A percentile compares a stretch with the other conserved stretches of the same genome.
phyloP scores from a whole-genome alignment of 2,113 vertebrate species.

The Panurus biarmicus region DNA sequence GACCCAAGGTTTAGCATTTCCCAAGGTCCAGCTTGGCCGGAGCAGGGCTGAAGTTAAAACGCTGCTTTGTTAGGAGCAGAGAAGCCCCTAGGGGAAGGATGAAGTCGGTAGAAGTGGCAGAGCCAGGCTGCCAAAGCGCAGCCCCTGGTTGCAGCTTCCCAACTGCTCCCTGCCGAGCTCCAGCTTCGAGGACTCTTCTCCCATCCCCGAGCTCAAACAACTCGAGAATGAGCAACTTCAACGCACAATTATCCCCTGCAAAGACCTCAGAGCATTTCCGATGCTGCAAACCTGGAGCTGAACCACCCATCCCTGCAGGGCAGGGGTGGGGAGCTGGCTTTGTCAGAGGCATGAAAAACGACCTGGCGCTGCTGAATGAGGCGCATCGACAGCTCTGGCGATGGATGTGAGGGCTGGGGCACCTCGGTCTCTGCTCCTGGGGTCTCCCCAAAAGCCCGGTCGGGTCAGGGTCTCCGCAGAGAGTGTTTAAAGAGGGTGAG shows the following conservation, averaged over 20 bases:
- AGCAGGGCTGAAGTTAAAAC: background rate
- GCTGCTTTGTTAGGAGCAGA: background rate
- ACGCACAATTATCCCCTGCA: accelerated
- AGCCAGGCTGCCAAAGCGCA: background rate
- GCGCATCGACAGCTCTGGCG: background rate
- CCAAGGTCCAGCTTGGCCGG: background rate
- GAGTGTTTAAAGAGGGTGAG: accelerated
- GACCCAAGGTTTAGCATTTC: background rate
- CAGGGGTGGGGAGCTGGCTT: background rate
- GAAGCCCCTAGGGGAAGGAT: background rate
- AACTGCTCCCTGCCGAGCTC: background rate
- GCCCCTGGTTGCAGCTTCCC: background rate
- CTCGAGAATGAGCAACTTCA: background rate
- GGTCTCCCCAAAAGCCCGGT: background rate
- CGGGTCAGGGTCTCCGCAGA: background rate
- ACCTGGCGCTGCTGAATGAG: accelerated
- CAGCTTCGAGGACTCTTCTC: background rate
- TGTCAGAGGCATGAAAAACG: background rate
- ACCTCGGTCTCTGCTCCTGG: background rate
- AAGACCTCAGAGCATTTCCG: accelerated
- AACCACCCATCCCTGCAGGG: background rate
- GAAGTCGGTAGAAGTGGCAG: background rate
- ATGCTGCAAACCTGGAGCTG: accelerated
- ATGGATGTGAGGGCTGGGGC: background rate
- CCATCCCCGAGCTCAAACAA: background rate